phyloP scores from a whole-genome alignment of 2,113 vertebrate species.

The Dolichallabes microphthalmus region DNA sequence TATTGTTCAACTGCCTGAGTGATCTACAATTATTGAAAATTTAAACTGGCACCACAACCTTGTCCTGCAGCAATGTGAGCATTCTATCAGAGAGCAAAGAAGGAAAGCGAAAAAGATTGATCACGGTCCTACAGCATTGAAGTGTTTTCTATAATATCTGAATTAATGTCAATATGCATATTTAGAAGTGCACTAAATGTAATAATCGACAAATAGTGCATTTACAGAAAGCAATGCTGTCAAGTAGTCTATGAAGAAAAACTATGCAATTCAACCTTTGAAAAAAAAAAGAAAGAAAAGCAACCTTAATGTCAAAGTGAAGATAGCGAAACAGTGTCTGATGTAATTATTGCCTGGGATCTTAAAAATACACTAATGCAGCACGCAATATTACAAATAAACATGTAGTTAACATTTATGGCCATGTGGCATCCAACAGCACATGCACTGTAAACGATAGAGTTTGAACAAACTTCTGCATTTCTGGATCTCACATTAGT shows the following conservation, averaged over 20 bases:
- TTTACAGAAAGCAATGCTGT: not conserved
- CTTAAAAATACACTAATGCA: not conserved
- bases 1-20: conserved; percentile 12
- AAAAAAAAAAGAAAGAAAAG: not conserved
- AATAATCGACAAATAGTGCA: not conserved
- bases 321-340: not conserved
- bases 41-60: not conserved
- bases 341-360: not conserved
- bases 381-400: not conserved
- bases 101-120: not conserved
- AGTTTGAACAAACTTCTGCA: not conserved
- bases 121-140: not conserved
- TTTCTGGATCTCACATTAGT: not conserved
- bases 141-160: not conserved
- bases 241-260: not conserved
- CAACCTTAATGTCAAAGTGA: not conserved
- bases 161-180: not conserved
- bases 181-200: not conserved
- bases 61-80: not conserved
- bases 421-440: not conserved
- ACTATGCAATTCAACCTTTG: not conserved
- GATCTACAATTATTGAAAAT: not conserved
- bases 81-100: conserved; percentile 1
- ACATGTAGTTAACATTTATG: not conserved
- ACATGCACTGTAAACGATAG: not conserved